These are phyloP conservation scores for Propithecus perrieri DNA, from an alignment of 2,797 vertebrate genomes.

Conservation along the genomic window DNA sequence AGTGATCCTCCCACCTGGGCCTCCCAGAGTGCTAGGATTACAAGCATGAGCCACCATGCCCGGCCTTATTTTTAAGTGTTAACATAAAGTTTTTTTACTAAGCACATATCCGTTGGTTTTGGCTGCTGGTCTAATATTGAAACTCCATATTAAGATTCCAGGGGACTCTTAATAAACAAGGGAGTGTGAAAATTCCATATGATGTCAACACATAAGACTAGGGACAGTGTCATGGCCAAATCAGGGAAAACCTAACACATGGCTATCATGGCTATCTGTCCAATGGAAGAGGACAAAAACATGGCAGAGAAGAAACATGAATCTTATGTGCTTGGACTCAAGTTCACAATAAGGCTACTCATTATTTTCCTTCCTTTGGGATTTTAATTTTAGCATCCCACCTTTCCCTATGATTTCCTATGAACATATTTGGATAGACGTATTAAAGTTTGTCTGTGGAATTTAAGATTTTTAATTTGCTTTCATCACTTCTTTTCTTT, in stretches of 20 bases:
- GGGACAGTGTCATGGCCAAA: neutral
- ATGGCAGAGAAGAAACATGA: neutral
- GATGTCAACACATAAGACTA: neutral
- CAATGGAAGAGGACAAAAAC: neutral
- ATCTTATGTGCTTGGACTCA: neutral
- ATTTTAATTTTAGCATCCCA: neutral
- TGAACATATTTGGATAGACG: neutral
- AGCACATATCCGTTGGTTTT: neutral
- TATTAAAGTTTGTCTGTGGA: slow-evolving; percentile 7
- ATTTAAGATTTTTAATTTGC: slow-evolving; percentile 9
- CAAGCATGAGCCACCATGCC: too few species aligned
- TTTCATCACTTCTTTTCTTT: neutral
- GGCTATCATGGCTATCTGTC: neutral
- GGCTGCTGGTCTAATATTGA: neutral
- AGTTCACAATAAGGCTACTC: neutral
- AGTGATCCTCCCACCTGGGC: too few species aligned
- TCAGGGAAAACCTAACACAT: neutral
- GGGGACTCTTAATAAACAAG: neutral
- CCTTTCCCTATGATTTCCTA: neutral
- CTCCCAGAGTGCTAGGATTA: too few species aligned
- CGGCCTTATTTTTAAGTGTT: neutral
- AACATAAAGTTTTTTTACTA: neutral
- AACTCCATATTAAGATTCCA: neutral
- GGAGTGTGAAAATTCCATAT: neutral
- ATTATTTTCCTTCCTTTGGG: neutral